Percentiles rank a stretch among this genome's conserved stretches.
Evolutionary conservation across 2,797 vertebrate genomes (phyloP).

Genomic region (Prunella strophiata): DNA sequence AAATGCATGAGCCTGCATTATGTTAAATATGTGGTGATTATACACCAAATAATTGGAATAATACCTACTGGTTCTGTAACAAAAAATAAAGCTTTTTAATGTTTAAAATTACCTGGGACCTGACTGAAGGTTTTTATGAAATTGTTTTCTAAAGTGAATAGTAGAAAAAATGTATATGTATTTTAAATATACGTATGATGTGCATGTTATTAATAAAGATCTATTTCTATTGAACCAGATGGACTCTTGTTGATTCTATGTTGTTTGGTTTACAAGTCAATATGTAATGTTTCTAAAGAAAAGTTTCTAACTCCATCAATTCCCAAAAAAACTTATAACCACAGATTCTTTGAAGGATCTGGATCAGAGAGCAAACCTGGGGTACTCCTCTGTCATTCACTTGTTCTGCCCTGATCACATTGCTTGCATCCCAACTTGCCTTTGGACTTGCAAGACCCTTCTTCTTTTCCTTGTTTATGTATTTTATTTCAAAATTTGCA

Average conservation of each 20-base stretch:
- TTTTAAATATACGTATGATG: conserved; percentile 77
- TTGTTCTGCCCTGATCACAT: not conserved
- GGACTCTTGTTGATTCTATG: not conserved
- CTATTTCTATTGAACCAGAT: conserved; percentile 77
- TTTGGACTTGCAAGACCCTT: not conserved
- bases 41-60: conserved; percentile 65
- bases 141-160: conserved; percentile 77
- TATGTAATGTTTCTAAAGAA: not conserved
- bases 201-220: conserved; percentile 81
- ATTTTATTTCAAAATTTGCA: not conserved
- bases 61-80: conserved; percentile 70
- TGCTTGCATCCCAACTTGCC: not conserved
- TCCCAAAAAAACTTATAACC: not conserved
- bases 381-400: not conserved
- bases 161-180: conserved; percentile 77
- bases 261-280: not conserved
- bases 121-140: conserved; percentile 74
- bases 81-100: conserved; percentile 71
- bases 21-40: conserved; percentile 65
- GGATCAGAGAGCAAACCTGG: not conserved
- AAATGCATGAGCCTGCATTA: conserved; percentile 57
- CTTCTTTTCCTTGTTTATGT: not conserved
- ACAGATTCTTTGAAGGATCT: not conserved
- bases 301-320: not conserved
- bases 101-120: conserved; percentile 75